These are phyloP conservation scores for Eulithis testata DNA, from an alignment of 2,888 invertebrate genomes.

Conservation along the genomic window DNA sequence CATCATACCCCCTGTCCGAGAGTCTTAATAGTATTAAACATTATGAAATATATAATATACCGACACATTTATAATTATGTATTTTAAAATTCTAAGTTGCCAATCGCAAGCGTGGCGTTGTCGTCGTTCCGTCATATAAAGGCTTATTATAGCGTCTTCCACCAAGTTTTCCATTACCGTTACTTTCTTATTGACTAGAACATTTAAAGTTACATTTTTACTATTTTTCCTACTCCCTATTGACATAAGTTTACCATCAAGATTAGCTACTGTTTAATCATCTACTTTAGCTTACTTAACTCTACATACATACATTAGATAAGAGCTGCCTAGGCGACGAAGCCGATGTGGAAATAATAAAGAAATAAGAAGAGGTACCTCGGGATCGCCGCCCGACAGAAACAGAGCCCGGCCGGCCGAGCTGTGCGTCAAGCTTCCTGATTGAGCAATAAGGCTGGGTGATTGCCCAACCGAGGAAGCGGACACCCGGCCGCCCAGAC, in stretches of 20 bases:
- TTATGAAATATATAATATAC: conserved; percentile 62
- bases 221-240: conserved; percentile 78
- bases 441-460: conserved; percentile 91
- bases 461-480: conserved; percentile 88
- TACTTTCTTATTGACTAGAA: conserved; percentile 79
- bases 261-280: conserved; percentile 68
- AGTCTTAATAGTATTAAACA: conserved; percentile 67
- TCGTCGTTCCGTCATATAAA: conserved; percentile 66
- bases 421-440: conserved; percentile 79
- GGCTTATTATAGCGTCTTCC: conserved; percentile 83
- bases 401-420: conserved; percentile 69
- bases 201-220: conserved; percentile 76
- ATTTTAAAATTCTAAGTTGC: conserved; percentile 78
- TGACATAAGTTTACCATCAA: conserved; percentile 85
- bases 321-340: conserved; percentile 64
- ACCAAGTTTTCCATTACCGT: conserved; percentile 79
- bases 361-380: conserved; percentile 54
- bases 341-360: conserved; percentile 53
- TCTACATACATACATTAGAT: conserved; percentile 84
- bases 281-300: conserved; percentile 78
- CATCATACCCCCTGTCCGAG: conserved; percentile 75
- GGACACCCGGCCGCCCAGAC: conserved; percentile 79
- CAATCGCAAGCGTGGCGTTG: conserved; percentile 79
- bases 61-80: conserved; percentile 67
- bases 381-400: conserved; percentile 68